Conservation (phyloP, 1,140 invertebrate genomes). For the Micrasema minimum region DNA sequence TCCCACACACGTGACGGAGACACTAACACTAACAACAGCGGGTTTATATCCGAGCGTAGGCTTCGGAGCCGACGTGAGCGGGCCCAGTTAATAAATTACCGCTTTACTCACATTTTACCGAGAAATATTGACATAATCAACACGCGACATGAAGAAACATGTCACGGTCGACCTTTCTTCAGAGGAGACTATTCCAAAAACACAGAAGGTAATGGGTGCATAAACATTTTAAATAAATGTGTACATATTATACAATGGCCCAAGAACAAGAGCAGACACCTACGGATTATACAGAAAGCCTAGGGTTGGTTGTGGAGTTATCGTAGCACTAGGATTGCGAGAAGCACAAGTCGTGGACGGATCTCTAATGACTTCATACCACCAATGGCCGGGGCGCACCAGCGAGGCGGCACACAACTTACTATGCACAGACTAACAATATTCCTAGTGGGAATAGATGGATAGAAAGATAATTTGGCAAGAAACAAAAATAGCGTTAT, state of each 20-base stretch:
- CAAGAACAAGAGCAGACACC: too few species aligned
- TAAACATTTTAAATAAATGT: too few species aligned
- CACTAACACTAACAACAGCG: background rate
- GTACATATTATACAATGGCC: too few species aligned
- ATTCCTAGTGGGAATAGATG: conserved; percentile 31
- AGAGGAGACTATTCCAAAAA: too few species aligned
- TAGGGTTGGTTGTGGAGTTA: too few species aligned
- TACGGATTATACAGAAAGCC: background rate
- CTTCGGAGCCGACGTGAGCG: background rate
- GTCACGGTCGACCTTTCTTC: background rate
- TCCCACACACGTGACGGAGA: conserved; percentile 25
- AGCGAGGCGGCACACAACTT: conserved; percentile 16
- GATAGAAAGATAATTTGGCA: conserved; percentile 6
- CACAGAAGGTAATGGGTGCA: too few species aligned
- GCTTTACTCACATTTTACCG: background rate
- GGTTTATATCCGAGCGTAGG: conserved; percentile 18
- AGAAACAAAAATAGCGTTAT: conserved; percentile 30
- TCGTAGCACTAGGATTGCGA: too few species aligned
- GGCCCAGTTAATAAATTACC: conserved; percentile 2
- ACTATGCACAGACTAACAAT: conserved; percentile 28
- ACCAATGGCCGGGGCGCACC: conserved; percentile 23
- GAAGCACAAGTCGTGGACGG: conserved; percentile 14
- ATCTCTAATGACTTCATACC: conserved; percentile 20
- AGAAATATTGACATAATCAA: conserved; percentile 4
- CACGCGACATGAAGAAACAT: background rate